Base-by-base conservation (phyloP, 64 coral and sea anemone genomes). In the Montipora sp. region DNA sequence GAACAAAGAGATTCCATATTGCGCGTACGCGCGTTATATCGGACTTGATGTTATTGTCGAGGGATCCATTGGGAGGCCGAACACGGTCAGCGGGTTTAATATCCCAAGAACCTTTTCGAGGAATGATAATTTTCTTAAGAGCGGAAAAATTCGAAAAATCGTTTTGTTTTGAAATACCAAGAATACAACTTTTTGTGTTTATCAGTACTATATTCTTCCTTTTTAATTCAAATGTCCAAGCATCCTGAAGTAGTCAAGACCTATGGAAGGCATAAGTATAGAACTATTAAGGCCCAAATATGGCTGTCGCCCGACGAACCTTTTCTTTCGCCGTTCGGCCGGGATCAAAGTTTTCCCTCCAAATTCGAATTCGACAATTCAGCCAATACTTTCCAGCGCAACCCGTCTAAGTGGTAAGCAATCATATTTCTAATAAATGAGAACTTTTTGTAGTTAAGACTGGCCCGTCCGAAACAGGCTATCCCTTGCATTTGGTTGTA, bases 121-220 rank as follows among this genome's bases (percentile, higher is more conserved):
- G 1, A 9, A 10, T 3, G 27, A 11, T 18, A 75, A 90, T 81
- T 77, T 18, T n/a, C 70, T 36, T 36, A 91, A 24, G 7, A 60
- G 90, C 82, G 90, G 90, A 66, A 92, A 36, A 84, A 92, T 92
- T 92, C 80, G 90, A 92, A 92, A 57, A 91, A 53, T 57, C 48
- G 80, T 63, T 76, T 21, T 51, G 27, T 45, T 19, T 63, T 19
- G 11, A 46, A 79, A 27, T 46, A 75, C 51, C 24, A 53, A 19
- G 13, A 76, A 61, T 19, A 7, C 2, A 0, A 58, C 2, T 0
- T 24, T 59, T 77, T 76, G 10, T 88, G 16, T 20, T n/a, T 19
- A 5, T 77, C 36, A 4, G 58, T 59, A 16, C 13, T 9, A 1
- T 3, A 63, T 18, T 79, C 51, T 80, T 50, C 8, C 55, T 12